A percentile compares a stretch with the other conserved stretches of the same genome.
These are phyloP conservation scores for Eugnorisma glareosa DNA, from an alignment of 2,888 invertebrate genomes.

Conservation along the genomic window DNA sequence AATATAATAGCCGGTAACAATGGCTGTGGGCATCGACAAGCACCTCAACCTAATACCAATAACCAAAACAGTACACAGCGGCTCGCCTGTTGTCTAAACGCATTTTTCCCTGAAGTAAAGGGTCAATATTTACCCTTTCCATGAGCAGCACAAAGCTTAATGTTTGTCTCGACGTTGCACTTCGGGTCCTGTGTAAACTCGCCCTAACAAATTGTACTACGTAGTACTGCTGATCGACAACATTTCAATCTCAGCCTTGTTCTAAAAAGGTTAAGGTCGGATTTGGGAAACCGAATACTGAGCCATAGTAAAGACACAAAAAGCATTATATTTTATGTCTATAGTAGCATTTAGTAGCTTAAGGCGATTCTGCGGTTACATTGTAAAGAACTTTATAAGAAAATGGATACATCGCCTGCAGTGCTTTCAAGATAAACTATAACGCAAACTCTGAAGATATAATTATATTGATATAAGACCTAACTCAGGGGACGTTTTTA, in stretches of 20 bases:
- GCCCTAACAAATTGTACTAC: slow-evolving; percentile 84
- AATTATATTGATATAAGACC: slow-evolving; percentile 82
- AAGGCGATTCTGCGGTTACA: slow-evolving; percentile 85
- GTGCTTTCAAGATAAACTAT: slow-evolving; percentile 78
- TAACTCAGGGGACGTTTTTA: slow-evolving; percentile 75
- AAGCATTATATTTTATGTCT: slow-evolving; percentile 85
- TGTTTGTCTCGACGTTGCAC: slow-evolving; percentile 89
- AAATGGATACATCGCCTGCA: slow-evolving; percentile 78
- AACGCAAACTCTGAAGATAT: slow-evolving; percentile 77
- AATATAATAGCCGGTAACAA: slow-evolving; percentile 73
- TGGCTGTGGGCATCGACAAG: slow-evolving; percentile 75
- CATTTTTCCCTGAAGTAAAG: slow-evolving; percentile 89
- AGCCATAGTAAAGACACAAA: slow-evolving; percentile 79
- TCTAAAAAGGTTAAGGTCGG: slow-evolving; percentile 65
- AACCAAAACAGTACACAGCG: slow-evolving; percentile 88
- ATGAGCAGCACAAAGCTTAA: slow-evolving; percentile 88
- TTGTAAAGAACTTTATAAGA: slow-evolving; percentile 82
- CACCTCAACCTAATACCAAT: slow-evolving; percentile 85
- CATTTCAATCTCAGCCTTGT: slow-evolving; percentile 72
- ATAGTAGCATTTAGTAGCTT: slow-evolving; percentile 89
- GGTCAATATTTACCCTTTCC: slow-evolving; percentile 88
- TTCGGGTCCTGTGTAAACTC: slow-evolving; percentile 89
- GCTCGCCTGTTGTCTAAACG: slow-evolving; percentile 85
- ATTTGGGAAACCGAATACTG: slow-evolving; percentile 52
- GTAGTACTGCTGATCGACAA: slow-evolving; percentile 54